Percentiles rank a stretch among this genome's conserved stretches.
These are phyloP conservation scores for Taenaris catops DNA, from an alignment of 2,888 invertebrate species.

Conservation along the genomic window DNA sequence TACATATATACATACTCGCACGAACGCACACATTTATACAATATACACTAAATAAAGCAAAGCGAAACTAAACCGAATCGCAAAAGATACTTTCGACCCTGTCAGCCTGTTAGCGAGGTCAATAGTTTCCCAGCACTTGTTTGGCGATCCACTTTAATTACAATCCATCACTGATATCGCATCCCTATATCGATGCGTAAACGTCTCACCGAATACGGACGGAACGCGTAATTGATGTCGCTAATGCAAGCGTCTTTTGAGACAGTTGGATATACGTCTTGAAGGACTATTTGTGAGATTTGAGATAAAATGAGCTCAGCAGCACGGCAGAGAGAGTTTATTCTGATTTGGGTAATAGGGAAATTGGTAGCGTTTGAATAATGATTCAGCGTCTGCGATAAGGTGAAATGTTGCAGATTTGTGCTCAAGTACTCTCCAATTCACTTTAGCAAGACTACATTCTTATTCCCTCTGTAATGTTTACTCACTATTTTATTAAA, in stretches of 20 bases:
- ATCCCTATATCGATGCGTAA: conserved; percentile 32
- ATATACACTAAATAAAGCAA: too few species aligned
- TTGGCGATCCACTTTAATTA: conserved; percentile 44
- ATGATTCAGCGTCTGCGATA: too few species aligned
- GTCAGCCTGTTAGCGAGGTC: conserved; percentile 18
- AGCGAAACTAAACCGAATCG: too few species aligned
- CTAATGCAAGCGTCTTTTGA: conserved; percentile 39
- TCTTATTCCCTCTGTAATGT: too few species aligned
- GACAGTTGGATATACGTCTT: conserved; percentile 14
- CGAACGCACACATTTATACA: too few species aligned
- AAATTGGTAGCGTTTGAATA: neutral
- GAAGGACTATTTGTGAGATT: conserved; percentile 3
- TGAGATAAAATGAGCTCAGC: conserved; percentile 4
- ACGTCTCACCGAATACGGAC: conserved; percentile 34
- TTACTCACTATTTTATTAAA: too few species aligned
- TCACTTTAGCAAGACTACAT: too few species aligned
- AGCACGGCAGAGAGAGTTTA: too few species aligned
- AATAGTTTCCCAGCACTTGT: conserved; percentile 29
- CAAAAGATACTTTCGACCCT: conserved; percentile 7
- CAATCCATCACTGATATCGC: conserved; percentile 50
- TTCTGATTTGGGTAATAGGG: conserved; percentile 4
- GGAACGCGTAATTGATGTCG: conserved; percentile 37
- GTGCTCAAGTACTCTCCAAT: too few species aligned
- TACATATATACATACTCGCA: too few species aligned
- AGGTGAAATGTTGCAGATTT: too few species aligned